phyloP scores from a whole-genome alignment of 35 echinoderm and acorn worm species.

The Acanthaster planci region DNA sequence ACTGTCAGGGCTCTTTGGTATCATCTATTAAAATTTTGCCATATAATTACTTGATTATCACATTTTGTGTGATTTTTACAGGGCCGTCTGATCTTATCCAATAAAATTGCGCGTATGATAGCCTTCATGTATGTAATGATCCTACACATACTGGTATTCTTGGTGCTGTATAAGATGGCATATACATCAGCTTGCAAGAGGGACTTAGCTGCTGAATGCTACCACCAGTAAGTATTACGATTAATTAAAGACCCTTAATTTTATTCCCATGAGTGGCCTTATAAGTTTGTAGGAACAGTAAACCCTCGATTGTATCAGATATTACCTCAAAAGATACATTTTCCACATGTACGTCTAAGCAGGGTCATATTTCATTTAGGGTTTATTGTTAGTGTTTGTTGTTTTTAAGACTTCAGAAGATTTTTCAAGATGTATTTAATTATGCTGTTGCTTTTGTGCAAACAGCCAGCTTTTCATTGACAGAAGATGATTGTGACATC shows the following conservation, averaged over 20 bases:
- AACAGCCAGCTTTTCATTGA: too few species aligned
- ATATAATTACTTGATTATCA: neutral
- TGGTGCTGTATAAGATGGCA: constrained; percentile 94
- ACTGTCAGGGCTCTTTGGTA: neutral
- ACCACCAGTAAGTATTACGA: constrained; percentile 68
- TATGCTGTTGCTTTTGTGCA: too few species aligned
- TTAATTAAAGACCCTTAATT: neutral
- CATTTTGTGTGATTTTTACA: constrained; percentile 27
- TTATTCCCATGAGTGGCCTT: too few species aligned
- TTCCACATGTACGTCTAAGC: too few species aligned
- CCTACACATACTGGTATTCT: constrained; percentile 87
- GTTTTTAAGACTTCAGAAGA: too few species aligned
- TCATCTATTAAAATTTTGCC: neutral
- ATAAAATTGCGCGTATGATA: constrained; percentile 86
- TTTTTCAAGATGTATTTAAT: too few species aligned
- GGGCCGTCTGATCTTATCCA: constrained; percentile 82
- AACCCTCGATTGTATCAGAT: too few species aligned
- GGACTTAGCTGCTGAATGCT: constrained; percentile 80
- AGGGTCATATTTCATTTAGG: too few species aligned
- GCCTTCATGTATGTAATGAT: constrained; percentile 78
- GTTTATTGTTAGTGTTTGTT: too few species aligned
- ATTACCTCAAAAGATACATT: too few species aligned
- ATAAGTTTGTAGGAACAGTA: too few species aligned
- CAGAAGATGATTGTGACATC: too few species aligned
- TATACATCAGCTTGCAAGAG: constrained; percentile 91